Evolutionary conservation across 2,113 vertebrate species (phyloP).

Genomic region (Dicentrarchus labrax): DNA sequence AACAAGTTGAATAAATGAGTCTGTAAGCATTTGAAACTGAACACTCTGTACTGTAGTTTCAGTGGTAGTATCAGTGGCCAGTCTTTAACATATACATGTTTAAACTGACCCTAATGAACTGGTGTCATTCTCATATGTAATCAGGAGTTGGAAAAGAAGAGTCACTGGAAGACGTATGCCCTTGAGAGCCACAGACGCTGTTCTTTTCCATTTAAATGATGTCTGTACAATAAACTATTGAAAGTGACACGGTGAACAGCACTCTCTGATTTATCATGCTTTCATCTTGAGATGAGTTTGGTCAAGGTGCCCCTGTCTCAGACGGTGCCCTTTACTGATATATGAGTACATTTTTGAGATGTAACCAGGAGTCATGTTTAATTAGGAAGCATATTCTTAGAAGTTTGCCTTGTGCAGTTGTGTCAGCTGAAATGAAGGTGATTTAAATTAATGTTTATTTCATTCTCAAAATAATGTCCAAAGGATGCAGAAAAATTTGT

Average conservation of each 20-base stretch:
- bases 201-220: conserved; percentile 50
- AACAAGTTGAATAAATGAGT: conserved; percentile 2
- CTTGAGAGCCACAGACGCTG: conserved; percentile 40
- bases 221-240: conserved; percentile 50
- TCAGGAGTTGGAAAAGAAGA: conserved; percentile 15
- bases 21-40: conserved; percentile 8
- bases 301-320: conserved; percentile 68
- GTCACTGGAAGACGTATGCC: conserved; percentile 10
- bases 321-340: conserved; percentile 41
- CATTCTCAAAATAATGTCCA: background rate
- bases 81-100: background rate
- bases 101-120: conserved; percentile 15
- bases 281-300: conserved; percentile 57
- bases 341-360: conserved; percentile 28
- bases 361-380: conserved; percentile 37
- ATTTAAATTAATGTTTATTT: conserved; percentile 15
- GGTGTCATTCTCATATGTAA: conserved; percentile 33
- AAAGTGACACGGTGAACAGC: conserved; percentile 31
- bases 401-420: background rate
- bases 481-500: background rate
- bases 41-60: background rate
- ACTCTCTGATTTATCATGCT: conserved; percentile 65
- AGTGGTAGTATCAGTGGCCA: background rate
- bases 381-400: background rate
- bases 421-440: conserved; percentile 10